Conservation (phyloP, 2,113 vertebrate genomes). For the Scatophagus argus region DNA sequence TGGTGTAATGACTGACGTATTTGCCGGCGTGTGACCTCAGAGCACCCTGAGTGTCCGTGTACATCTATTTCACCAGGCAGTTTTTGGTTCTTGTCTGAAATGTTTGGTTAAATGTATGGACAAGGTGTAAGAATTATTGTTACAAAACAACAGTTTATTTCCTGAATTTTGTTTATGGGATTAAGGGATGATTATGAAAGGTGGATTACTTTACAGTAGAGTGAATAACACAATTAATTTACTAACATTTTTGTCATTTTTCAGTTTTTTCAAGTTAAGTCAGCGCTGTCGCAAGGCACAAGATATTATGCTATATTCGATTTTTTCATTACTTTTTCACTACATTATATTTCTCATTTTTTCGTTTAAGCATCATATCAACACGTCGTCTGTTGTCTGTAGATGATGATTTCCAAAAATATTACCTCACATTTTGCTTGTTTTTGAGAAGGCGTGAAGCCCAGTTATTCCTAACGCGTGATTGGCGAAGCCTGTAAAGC, state of each 20-base stretch:
- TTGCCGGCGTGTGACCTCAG: not conserved
- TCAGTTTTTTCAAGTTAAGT: conserved; percentile 25
- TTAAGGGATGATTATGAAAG: not conserved
- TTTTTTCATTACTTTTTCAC: not conserved
- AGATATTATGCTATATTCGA: not conserved
- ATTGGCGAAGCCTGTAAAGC: conserved; percentile 58
- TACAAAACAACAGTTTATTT: not conserved
- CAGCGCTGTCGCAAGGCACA: not conserved
- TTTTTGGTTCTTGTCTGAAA: conserved; percentile 24
- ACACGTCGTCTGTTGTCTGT: conserved; percentile 27
- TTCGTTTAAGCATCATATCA: conserved; percentile 6
- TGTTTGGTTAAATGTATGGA: not conserved
- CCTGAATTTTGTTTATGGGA: not conserved
- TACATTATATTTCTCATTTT: conserved; percentile 18
- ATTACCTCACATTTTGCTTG: conserved; percentile 55
- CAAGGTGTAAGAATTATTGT: not conserved
- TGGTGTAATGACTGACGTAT: not conserved
- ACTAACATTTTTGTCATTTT: not conserved
- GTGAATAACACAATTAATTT: not conserved
- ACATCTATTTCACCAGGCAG: conserved; percentile 1
- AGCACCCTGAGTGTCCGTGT: not conserved
- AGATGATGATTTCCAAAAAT: conserved; percentile 19
- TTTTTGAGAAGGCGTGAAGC: conserved; percentile 50
- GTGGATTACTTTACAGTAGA: not conserved
- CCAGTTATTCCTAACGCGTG: conserved; percentile 52